Percentiles rank a stretch among this genome's conserved stretches.
Evolutionary conservation across 2,888 invertebrate species (phyloP).

Genomic region (Pardosa pseudoannulata): DNA sequence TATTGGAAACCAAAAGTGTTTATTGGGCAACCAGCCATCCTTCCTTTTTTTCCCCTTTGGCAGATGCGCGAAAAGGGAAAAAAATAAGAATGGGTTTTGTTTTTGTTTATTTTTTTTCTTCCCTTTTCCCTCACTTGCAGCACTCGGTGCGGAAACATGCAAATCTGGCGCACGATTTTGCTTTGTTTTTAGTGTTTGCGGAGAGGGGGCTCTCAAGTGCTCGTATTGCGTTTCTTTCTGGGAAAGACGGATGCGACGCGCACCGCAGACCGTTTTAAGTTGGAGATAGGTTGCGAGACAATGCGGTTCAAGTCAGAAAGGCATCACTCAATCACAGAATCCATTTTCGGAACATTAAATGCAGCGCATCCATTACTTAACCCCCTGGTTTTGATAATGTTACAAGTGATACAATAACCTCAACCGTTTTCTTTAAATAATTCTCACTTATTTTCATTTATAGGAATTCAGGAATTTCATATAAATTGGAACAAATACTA

Average conservation of each 20-base stretch:
- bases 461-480: no score
- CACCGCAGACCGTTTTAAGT: conserved; percentile 41
- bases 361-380: no score
- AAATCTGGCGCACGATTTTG: conserved; percentile 49
- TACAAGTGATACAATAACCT: no score
- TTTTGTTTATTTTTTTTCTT: background rate
- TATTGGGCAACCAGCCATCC: conserved; percentile 71
- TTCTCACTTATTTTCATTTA: no score
- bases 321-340: background rate
- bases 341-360: background rate
- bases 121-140: background rate
- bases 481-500: no score
- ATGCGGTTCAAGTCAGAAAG: conserved; percentile 31
- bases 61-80: conserved; percentile 25
- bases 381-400: no score
- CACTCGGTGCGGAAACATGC: conserved; percentile 36
- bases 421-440: no score
- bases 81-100: conserved; percentile 19
- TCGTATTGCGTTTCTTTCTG: conserved; percentile 70
- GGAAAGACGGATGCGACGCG: conserved; percentile 42
- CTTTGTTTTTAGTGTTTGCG: conserved; percentile 29
- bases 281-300: background rate
- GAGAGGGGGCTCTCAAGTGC: conserved; percentile 50
- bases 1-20: conserved; percentile 72
- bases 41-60: conserved; percentile 27